Evolutionary conservation across 1,140 invertebrate species (phyloP).

Genomic region (Mizuhopecten yessoensis): DNA sequence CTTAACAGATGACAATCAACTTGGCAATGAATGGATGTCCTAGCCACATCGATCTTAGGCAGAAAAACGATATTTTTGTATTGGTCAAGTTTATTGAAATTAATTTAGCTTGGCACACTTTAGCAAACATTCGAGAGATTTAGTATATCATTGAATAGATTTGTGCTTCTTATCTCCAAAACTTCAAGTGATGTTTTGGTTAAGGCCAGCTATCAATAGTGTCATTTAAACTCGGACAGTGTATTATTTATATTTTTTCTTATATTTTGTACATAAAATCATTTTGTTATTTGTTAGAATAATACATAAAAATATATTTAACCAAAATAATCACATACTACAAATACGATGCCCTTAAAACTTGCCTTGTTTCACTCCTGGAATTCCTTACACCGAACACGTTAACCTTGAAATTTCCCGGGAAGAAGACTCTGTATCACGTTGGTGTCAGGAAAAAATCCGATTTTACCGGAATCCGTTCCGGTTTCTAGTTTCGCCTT

Average conservation of each 20-base stretch:
- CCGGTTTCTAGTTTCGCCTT: neutral
- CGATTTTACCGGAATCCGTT: neutral
- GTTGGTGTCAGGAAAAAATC: neutral
- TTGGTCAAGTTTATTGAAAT: too few relatives aligned
- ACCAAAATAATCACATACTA: too few relatives aligned
- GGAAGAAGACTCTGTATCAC: neutral
- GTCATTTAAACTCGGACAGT: slow-evolving; percentile 7
- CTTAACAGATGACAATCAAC: too few relatives aligned
- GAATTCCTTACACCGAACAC: neutral
- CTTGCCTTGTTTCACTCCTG: neutral
- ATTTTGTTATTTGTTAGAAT: neutral
- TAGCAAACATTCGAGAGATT: too few relatives aligned
- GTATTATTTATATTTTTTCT: neutral
- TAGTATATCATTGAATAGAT: too few relatives aligned
- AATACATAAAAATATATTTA: neutral
- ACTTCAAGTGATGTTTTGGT: too few relatives aligned
- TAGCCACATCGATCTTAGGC: too few relatives aligned
- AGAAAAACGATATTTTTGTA: too few relatives aligned
- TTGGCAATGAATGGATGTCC: too few relatives aligned
- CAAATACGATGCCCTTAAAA: too few relatives aligned
- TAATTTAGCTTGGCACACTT: too few relatives aligned
- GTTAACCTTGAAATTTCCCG: neutral
- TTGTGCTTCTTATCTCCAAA: too few relatives aligned
- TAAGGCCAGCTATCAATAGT: neutral
- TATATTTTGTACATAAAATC: neutral